These are phyloP conservation scores for Lasioglossum marginatum DNA, from an alignment of 2,888 invertebrate species.

Conservation along the genomic window DNA sequence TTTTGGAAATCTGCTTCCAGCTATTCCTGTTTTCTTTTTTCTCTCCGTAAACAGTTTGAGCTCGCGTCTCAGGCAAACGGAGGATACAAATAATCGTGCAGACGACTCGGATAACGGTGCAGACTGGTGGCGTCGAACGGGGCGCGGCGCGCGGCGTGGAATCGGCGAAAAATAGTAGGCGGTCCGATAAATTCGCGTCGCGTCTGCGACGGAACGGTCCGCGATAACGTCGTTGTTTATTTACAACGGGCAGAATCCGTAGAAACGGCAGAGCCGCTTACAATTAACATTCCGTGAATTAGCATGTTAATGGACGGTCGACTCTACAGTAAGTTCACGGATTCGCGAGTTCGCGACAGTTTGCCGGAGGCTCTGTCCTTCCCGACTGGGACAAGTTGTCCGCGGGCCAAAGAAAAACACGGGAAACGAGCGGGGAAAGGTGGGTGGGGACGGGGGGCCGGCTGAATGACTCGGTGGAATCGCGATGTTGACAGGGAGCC, in stretches of 20 bases:
- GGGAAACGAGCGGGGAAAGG: background rate
- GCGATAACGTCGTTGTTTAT: conserved; percentile 31
- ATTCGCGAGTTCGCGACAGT: background rate
- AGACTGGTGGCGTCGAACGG: background rate
- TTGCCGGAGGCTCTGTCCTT: conserved; percentile 14
- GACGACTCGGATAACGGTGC: background rate
- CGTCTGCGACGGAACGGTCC: background rate
- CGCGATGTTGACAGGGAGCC: conserved; percentile 22
- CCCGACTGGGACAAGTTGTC: background rate
- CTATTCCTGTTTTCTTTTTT: too few species aligned
- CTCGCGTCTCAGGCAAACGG: background rate
- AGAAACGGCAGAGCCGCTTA: background rate
- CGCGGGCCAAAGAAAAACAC: conserved; percentile 11
- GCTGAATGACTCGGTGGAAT: background rate
- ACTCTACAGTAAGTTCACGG: background rate
- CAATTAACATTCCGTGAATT: conserved; percentile 4
- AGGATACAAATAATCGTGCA: background rate
- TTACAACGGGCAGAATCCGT: background rate
- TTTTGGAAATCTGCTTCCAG: too few species aligned
- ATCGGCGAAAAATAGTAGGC: background rate
- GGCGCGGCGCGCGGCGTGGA: background rate
- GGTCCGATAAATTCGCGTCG: conserved; percentile 15
- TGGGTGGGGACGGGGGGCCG: background rate
- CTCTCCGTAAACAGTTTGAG: background rate
- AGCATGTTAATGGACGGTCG: conserved; percentile 17